phyloP scores from a whole-genome alignment of 1,140 invertebrate genomes.

The Drosophila sproati region DNA sequence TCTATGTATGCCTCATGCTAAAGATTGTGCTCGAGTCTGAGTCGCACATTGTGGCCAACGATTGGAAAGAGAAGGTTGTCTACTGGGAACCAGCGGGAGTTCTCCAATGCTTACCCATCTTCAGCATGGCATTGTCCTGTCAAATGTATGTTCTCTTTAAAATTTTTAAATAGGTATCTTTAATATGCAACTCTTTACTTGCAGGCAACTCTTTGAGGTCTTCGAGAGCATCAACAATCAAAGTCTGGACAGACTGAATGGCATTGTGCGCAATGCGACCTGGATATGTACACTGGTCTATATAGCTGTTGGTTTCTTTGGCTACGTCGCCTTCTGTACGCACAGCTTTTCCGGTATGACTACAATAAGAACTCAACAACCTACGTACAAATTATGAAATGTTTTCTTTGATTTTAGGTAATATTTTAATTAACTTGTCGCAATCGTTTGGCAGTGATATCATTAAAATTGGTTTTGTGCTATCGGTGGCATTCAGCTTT shows the following conservation, averaged over 20 bases:
- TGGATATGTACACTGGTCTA: slow-evolving; percentile 96
- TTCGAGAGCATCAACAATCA: slow-evolving; percentile 95
- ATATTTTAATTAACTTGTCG: slow-evolving; percentile 94
- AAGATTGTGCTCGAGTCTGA: slow-evolving; percentile 93
- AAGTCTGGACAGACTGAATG: slow-evolving; percentile 95
- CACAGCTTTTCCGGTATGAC: slow-evolving; percentile 92
- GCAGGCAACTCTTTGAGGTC: slow-evolving; percentile 96
- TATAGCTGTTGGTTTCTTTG: slow-evolving; percentile 95
- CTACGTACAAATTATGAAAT: not conserved
- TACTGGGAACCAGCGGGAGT: slow-evolving; percentile 94
- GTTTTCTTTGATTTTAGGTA: slow-evolving; percentile 87
- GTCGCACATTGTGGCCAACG: slow-evolving; percentile 89
- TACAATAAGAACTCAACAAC: not conserved
- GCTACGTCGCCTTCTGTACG: slow-evolving; percentile 96
- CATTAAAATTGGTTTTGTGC: slow-evolving; percentile 96
- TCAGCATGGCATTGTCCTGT: slow-evolving; percentile 97
- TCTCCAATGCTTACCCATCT: slow-evolving; percentile 96
- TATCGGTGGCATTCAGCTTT: slow-evolving; percentile 97
- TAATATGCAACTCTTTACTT: slow-evolving; percentile 8
- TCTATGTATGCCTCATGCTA: slow-evolving; percentile 94
- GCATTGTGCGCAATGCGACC: slow-evolving; percentile 93
- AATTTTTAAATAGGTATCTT: not conserved
- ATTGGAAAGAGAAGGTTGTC: slow-evolving; percentile 91
- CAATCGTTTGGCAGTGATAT: slow-evolving; percentile 92
- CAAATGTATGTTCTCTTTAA: slow-evolving; percentile 90